phyloP scores from a whole-genome alignment of 2,888 invertebrate genomes.

The Xylota sylvarum region DNA sequence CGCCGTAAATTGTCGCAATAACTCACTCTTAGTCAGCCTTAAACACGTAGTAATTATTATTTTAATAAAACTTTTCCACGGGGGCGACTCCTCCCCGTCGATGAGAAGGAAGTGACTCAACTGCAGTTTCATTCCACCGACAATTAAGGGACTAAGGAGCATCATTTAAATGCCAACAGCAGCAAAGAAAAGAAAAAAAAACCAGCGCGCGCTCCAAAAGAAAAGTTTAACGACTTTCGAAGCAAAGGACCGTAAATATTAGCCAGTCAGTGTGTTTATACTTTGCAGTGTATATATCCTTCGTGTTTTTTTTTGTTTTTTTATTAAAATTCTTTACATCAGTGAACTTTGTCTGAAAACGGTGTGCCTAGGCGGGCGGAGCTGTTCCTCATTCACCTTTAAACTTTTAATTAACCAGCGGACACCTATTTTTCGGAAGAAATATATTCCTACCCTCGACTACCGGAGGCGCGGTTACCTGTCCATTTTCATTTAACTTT shows the following conservation, averaged over 20 bases:
- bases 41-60: constrained; percentile 73
- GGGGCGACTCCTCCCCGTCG: background rate
- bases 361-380: constrained; percentile 27
- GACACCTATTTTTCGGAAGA: constrained; percentile 55
- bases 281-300: constrained; percentile 5
- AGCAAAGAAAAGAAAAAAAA: constrained; percentile 12
- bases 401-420: constrained; percentile 73
- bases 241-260: constrained; percentile 65
- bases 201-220: constrained; percentile 23
- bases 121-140: constrained; percentile 56
- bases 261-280: constrained; percentile 51
- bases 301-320: constrained; percentile 45
- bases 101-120: constrained; percentile 20
- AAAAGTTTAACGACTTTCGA: constrained; percentile 73
- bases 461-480: constrained; percentile 2
- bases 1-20: constrained; percentile 65
- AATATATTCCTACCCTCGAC: constrained; percentile 14
- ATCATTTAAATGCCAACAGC: constrained; percentile 72
- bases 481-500: constrained; percentile 40
- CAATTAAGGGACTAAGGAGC: constrained; percentile 65
- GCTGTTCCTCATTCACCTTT: constrained; percentile 39
- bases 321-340: constrained; percentile 74
- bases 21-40: constrained; percentile 62
- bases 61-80: constrained; percentile 71
- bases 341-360: constrained; percentile 38